Conservation (phyloP, 1,140 invertebrate genomes). For the Ectropis grisescens region DNA sequence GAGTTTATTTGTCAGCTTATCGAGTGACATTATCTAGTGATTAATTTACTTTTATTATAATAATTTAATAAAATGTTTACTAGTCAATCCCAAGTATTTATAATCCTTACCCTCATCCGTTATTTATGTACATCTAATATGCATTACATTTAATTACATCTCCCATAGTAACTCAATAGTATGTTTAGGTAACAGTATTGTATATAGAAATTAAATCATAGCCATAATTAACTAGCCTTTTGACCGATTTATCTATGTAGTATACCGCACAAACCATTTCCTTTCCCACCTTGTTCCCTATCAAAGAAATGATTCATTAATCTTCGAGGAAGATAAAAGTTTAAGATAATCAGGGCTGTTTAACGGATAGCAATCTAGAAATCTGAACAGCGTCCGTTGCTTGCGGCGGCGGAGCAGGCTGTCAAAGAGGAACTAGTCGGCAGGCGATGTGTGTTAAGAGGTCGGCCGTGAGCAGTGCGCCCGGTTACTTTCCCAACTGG, state of each 20-base stretch:
- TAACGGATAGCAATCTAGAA: constrained; percentile 23
- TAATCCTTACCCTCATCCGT: constrained; percentile 26
- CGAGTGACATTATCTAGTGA: constrained; percentile 69
- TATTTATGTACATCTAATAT: constrained; percentile 15
- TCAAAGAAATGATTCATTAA: too few species aligned
- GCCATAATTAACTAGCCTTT: constrained; percentile 55
- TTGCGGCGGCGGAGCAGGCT: constrained; percentile 15
- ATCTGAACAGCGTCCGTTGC: constrained; percentile 11
- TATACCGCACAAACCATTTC: constrained; percentile 48
- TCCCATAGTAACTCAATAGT: constrained; percentile 22
- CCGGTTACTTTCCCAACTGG: constrained; percentile 59
- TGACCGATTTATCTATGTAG: constrained; percentile 64
- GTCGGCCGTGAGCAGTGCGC: constrained; percentile 33
- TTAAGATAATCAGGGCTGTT: too few species aligned
- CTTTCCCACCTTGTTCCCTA: too few species aligned
- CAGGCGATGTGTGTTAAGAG: constrained; percentile 54
- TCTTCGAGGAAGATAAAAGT: too few species aligned
- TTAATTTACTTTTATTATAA: constrained; percentile 67
- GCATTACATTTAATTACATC: constrained; percentile 13
- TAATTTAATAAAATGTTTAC: constrained; percentile 52
- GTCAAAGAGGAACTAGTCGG: constrained; percentile 40
- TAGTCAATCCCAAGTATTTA: constrained; percentile 59
- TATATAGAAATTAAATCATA: constrained; percentile 36
- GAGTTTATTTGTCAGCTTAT: constrained; percentile 31
- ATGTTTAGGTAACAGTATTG: constrained; percentile 23